Percentiles rank a stretch among this genome's conserved stretches.
These are phyloP conservation scores for Sphaeridia pumilis DNA, from an alignment of 2,888 invertebrate species.

Conservation along the genomic window DNA sequence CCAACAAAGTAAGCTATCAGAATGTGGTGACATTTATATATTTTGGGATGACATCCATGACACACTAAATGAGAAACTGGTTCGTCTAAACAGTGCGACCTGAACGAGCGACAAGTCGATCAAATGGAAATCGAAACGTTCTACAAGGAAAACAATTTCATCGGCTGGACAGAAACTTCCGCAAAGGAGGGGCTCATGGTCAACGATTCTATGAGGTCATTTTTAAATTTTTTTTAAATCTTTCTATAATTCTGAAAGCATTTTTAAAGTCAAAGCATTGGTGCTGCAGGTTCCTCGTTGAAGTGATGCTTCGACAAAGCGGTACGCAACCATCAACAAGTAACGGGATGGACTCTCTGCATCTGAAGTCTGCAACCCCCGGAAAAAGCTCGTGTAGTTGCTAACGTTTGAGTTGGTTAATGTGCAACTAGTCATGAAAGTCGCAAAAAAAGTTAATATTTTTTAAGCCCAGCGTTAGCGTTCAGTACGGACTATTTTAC, in stretches of 20 bases:
- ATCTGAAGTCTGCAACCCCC: slow-evolving; percentile 24
- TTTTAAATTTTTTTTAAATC: not conserved
- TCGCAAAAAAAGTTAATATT: too few species aligned
- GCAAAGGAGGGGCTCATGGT: slow-evolving; percentile 50
- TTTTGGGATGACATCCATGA: too few species aligned
- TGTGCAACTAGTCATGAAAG: too few species aligned
- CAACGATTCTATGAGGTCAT: slow-evolving; percentile 47
- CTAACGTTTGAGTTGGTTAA: too few species aligned
- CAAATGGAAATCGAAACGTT: slow-evolving; percentile 47
- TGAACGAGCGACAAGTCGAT: slow-evolving; percentile 44
- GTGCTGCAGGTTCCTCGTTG: slow-evolving; percentile 41
- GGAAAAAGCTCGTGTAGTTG: slow-evolving; percentile 23
- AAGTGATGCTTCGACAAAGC: slow-evolving; percentile 40
- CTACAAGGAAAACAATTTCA: slow-evolving; percentile 47
- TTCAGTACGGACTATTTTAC: too few species aligned
- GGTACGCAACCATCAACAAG: slow-evolving; percentile 30
- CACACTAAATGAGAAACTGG: not conserved
- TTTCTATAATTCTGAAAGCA: too few species aligned
- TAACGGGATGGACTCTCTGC: slow-evolving; percentile 17
- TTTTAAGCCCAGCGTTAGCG: too few species aligned
- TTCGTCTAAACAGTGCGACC: slow-evolving; percentile 43
- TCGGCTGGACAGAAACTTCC: slow-evolving; percentile 49
- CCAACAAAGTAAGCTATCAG: slow-evolving; percentile 44
- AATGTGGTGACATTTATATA: too few species aligned
- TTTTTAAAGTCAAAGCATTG: too few species aligned